Base-by-base conservation (phyloP, 2,888 invertebrate genomes). In the Thumatha senex region DNA sequence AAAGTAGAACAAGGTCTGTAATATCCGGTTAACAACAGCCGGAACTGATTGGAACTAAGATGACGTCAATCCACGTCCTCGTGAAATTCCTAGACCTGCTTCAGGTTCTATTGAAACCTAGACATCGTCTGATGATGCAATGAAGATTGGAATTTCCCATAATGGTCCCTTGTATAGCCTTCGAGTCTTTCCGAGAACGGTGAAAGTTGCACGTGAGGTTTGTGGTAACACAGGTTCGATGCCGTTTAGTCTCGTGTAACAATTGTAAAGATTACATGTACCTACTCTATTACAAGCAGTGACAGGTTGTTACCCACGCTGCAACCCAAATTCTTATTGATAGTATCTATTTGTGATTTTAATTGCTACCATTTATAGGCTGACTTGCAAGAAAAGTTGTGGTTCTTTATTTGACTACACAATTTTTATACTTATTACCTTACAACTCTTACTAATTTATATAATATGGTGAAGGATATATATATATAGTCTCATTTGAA, bases 81-180 rank as follows among this genome's bases (percentile, higher is more conserved):
- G 46, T 9, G 29, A 33, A 50, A 51, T 65, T 60, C 56, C 51
- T 47, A 52, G 47, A 54, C 31, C 38, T 54, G 40, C 31, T 31
- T 31, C 10, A 31, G 31, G 11, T 8, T 24, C 3, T 44, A 4
- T 3, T 15, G 41, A n/a, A 18, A 36, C 10, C 34, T 18, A 43
- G 43, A 51, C 46, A 38, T 51, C 39, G 51, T 9, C 24, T 18
- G 11, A 1, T 12, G 38, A 10, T 43, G 1, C 10, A 12, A 24
- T 51, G 43, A 46, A 24, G 46, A n/a, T 33, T 43, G 38, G 38
- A 29, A 43, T 36, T 41, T 36, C 41, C 40, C 29, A 29, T 46
- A 13, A 7, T 39, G 18, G 10, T 11, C 4, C 12, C 8, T 1
- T n/a, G 10, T 7, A 3, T 29, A 18, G 11, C 31, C 42, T 47